These are phyloP conservation scores for Perca flavescens DNA, from an alignment of 2,113 vertebrate genomes.

Conservation along the genomic window DNA sequence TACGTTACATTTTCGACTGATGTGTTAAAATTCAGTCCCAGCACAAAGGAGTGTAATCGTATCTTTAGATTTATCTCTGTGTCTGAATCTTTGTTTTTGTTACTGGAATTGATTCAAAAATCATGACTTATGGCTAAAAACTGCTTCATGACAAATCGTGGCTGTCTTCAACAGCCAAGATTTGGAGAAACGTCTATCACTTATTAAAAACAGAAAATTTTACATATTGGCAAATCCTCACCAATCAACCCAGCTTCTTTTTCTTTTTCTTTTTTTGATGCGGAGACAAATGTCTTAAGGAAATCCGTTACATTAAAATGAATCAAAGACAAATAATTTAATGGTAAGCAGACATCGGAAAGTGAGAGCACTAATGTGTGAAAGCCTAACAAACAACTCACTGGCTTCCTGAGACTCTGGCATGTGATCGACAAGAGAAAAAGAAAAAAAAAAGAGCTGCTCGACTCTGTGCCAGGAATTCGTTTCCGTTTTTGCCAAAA, in stretches of 20 bases:
- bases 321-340: constrained; percentile 52
- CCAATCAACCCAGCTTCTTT: background rate
- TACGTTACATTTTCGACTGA: background rate
- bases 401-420: constrained; percentile 78
- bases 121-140: constrained; percentile 14
- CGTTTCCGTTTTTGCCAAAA: constrained; percentile 82
- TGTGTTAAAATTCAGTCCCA: constrained; percentile 1
- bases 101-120: constrained; percentile 46
- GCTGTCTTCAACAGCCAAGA: constrained; percentile 29
- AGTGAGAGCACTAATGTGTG: constrained; percentile 70
- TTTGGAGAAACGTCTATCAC: constrained; percentile 21
- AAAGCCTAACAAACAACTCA: constrained; percentile 80
- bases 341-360: constrained; percentile 44
- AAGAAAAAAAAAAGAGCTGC: constrained; percentile 58
- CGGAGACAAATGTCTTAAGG: constrained; percentile 3
- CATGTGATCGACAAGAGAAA: constrained; percentile 72
- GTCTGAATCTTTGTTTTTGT: constrained; percentile 34
- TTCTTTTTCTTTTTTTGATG: background rate
- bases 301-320: constrained; percentile 25
- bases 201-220: constrained; percentile 36
- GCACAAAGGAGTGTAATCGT: constrained; percentile 4
- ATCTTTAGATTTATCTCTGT: constrained; percentile 27
- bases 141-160: constrained; percentile 12
- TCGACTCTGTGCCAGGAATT: constrained; percentile 79
- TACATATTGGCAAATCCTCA: constrained; percentile 32